phyloP scores from a whole-genome alignment of 2,888 invertebrate genomes.

The Crematogaster levior region DNA sequence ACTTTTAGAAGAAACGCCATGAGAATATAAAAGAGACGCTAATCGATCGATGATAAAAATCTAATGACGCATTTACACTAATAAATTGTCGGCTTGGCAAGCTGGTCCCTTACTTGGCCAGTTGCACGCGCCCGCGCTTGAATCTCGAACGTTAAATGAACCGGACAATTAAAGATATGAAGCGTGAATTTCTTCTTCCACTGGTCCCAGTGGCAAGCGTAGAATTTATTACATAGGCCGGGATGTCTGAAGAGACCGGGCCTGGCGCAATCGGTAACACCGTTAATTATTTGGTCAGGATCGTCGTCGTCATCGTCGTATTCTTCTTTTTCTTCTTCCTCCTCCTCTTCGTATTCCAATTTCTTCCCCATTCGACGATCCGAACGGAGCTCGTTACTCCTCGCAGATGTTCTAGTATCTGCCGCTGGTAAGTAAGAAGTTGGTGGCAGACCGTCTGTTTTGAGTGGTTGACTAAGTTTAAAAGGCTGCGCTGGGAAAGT shows the following conservation, averaged over 20 bases:
- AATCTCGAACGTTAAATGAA: conserved; percentile 91
- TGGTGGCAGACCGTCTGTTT: conserved; percentile 40
- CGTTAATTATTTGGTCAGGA: conserved; percentile 86
- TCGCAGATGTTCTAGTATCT: not conserved
- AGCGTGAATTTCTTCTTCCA: conserved; percentile 91
- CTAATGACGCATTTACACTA: conserved; percentile 84
- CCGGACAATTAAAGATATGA: conserved; percentile 92
- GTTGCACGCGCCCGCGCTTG: conserved; percentile 92
- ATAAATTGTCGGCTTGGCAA: conserved; percentile 90
- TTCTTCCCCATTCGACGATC: conserved; percentile 72
- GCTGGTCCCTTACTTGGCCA: conserved; percentile 94
- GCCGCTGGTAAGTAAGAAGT: conserved; percentile 62
- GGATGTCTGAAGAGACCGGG: conserved; percentile 89
- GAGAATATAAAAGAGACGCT: conserved; percentile 21
- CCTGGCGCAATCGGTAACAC: conserved; percentile 86
- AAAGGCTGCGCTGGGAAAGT: conserved; percentile 33
- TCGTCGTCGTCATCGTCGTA: conserved; percentile 73
- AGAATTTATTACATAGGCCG: conserved; percentile 93
- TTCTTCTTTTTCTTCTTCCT: not conserved
- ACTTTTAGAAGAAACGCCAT: not conserved
- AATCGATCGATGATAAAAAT: not conserved
- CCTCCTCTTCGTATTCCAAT: conserved; percentile 16
- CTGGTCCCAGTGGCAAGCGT: conserved; percentile 93
- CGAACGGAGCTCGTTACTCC: conserved; percentile 43
- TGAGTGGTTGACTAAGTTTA: conserved; percentile 45